Evolutionary conservation across 2,797 vertebrate species (phyloP).

Genomic region (Ctenopoma kingsleyae): DNA sequence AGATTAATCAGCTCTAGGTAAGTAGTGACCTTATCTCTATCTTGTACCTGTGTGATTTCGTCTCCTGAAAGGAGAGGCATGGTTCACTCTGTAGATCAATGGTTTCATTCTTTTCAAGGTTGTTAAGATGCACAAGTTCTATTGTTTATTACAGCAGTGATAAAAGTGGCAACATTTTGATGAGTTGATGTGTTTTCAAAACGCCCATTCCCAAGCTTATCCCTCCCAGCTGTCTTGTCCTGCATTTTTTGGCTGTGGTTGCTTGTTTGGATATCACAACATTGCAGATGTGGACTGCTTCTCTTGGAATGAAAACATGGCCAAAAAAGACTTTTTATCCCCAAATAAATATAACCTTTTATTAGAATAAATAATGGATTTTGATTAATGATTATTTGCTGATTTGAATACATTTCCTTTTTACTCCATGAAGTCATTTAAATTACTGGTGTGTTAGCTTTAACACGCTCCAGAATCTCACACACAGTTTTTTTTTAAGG

Average conservation of each 20-base stretch:
- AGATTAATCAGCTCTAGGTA: background rate
- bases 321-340: background rate
- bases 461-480: background rate
- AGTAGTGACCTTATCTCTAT: background rate
- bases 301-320: background rate
- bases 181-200: conserved; percentile 1
- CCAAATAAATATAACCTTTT: background rate
- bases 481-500: background rate
- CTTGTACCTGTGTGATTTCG: background rate
- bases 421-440: background rate
- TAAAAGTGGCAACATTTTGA: background rate
- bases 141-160: background rate
- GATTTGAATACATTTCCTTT: background rate
- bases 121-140: background rate
- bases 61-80: background rate
- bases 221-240: conserved; percentile 2
- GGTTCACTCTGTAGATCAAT: background rate
- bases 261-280: conserved; percentile 22
- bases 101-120: background rate
- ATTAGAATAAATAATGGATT: background rate
- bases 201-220: background rate
- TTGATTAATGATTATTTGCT: background rate
- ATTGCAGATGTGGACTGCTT: conserved; percentile 4
- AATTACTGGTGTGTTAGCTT: accelerated
- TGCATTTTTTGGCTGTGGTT: conserved; percentile 37